A percentile compares a stretch with the other conserved stretches of the same genome.
These are phyloP conservation scores for Neuroscelio doddi DNA, from an alignment of 2,888 invertebrate species.

Conservation along the genomic window DNA sequence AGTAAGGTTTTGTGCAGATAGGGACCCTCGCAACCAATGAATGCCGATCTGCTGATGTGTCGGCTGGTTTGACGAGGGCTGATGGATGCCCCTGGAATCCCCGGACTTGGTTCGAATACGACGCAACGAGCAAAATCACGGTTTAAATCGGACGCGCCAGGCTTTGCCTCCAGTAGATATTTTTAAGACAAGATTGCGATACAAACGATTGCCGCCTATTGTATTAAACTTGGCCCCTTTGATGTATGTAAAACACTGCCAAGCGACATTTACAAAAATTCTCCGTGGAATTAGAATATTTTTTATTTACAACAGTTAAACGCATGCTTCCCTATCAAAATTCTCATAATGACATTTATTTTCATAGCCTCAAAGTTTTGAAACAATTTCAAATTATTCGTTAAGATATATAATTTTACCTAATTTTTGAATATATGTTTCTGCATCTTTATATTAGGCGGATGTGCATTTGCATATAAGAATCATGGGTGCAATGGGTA, in stretches of 20 bases:
- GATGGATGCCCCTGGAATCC: slow-evolving; percentile 67
- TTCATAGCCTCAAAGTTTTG: no score
- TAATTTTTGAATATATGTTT: no score
- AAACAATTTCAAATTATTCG: no score
- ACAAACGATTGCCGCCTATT: slow-evolving; percentile 65
- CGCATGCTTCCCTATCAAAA: no score
- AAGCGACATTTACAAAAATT: slow-evolving; percentile 25
- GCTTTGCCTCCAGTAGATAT: slow-evolving; percentile 38
- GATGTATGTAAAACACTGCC: slow-evolving; percentile 30
- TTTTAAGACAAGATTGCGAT: slow-evolving; percentile 46
- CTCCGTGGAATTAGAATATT: no score
- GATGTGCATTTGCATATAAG: slow-evolving; percentile 29
- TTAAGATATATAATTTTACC: no score
- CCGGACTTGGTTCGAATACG: slow-evolving; percentile 58
- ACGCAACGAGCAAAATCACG: slow-evolving; percentile 68
- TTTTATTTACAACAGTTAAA: no score
- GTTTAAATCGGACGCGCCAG: slow-evolving; percentile 66
- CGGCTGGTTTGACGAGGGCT: slow-evolving; percentile 71
- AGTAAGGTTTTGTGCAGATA: slow-evolving; percentile 44
- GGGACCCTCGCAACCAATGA: slow-evolving; percentile 57
- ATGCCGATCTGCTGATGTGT: slow-evolving; percentile 70
- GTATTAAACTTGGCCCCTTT: slow-evolving; percentile 52
- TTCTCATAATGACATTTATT: no score
- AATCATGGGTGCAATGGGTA: slow-evolving; percentile 35
- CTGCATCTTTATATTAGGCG: no score